Conservation (phyloP, 2,113 vertebrate species). For the Nannobrachium achirus region DNA sequence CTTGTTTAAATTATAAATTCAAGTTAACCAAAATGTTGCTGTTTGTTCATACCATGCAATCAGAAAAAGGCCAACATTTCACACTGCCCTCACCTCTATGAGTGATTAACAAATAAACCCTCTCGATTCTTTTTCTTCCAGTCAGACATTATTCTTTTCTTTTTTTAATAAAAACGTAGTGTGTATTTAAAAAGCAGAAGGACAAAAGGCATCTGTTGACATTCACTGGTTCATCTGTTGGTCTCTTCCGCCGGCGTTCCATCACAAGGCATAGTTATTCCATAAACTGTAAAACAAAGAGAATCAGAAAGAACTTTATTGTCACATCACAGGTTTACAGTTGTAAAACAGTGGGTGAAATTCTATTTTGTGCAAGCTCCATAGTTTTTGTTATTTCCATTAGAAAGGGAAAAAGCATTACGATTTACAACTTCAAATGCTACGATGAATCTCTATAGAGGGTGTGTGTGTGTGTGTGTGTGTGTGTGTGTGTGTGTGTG, state of each 20-base stretch:
- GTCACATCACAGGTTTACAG: no score
- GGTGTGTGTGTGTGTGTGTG: neutral
- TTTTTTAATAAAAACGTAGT: conserved; percentile 3
- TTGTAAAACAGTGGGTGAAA: no score
- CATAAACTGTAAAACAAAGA: conserved; percentile 76
- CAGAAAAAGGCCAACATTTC: neutral
- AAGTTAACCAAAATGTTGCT: no score
- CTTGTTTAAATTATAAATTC: no score
- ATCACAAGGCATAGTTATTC: conserved; percentile 75
- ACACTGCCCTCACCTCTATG: no score
- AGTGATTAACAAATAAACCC: no score
- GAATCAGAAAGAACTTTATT: no score
- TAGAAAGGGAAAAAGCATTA: no score
- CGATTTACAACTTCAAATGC: neutral
- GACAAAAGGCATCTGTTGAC: conserved; percentile 1
- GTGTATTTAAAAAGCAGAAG: neutral
- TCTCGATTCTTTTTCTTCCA: neutral
- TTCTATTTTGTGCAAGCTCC: no score
- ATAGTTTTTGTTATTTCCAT: no score
- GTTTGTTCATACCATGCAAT: no score
- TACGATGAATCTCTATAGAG: neutral
- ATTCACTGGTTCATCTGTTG: neutral
- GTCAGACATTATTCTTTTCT: conserved; percentile 5
- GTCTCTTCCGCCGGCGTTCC: conserved; percentile 2
- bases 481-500: conserved; percentile 3